Conservation (phyloP, 2,113 vertebrate species). For the Sus scrofa region DNA sequence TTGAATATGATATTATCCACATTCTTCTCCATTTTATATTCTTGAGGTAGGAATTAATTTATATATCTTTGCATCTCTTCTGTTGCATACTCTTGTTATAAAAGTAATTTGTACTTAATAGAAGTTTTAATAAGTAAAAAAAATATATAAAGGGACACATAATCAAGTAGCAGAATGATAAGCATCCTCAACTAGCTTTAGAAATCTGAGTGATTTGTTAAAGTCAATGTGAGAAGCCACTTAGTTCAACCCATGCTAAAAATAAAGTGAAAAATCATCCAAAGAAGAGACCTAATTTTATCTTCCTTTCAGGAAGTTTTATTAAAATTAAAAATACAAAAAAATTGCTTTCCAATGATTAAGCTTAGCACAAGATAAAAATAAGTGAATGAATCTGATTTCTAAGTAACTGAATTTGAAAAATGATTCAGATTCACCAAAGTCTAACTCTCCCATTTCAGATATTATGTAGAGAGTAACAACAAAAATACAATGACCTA, state of each 20-base stretch:
- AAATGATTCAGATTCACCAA: too few species aligned
- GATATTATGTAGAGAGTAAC: neutral
- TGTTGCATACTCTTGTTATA: neutral
- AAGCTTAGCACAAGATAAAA: neutral
- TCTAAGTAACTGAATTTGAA: neutral
- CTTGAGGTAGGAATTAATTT: neutral
- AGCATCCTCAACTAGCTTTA: neutral
- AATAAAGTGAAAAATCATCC: neutral
- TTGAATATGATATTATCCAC: neutral
- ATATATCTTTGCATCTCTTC: neutral
- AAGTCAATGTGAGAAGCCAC: neutral
- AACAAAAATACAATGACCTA: neutral
- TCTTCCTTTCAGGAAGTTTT: neutral
- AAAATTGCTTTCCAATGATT: neutral
- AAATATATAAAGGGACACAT: neutral
- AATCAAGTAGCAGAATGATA: neutral
- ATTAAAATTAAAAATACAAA: neutral
- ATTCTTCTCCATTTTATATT: conserved; percentile 18
- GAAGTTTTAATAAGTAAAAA: neutral
- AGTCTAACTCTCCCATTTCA: neutral
- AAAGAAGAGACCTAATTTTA: neutral
- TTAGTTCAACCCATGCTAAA: neutral
- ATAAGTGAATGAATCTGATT: neutral
- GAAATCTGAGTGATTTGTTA: neutral
- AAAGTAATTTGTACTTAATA: neutral